Evolutionary conservation across 1,140 invertebrate species (phyloP).

Genomic region (Acromyrmex echinatior): DNA sequence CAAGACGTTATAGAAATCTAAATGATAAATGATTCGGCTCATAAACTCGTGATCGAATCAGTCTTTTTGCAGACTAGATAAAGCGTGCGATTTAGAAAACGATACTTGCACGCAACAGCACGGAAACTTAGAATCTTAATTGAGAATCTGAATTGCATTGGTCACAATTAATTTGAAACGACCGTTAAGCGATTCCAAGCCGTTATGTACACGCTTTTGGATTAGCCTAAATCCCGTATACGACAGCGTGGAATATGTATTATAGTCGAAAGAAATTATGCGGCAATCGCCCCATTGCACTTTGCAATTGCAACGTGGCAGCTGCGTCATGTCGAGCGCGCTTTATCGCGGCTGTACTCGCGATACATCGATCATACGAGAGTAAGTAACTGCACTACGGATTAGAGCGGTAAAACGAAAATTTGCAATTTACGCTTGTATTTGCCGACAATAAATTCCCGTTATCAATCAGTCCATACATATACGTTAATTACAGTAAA

Average conservation of each 20-base stretch:
- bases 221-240: not conserved
- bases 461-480: not conserved
- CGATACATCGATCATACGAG: slow-evolving; percentile 15
- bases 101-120: not conserved
- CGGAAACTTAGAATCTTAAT: not conserved
- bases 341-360: slow-evolving; percentile 42
- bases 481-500: not conserved
- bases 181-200: not conserved
- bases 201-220: not conserved
- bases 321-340: slow-evolving; percentile 43
- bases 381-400: not conserved
- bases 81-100: not conserved
- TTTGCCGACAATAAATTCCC: not conserved
- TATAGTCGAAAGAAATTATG: slow-evolving; percentile 46
- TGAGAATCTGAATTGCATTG: not conserved
- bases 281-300: slow-evolving; percentile 31
- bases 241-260: not conserved
- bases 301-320: slow-evolving; percentile 59
- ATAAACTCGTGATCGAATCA: not conserved
- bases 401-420: not conserved
- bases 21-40: not conserved
- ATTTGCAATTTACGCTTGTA: not conserved
- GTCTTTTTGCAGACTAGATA: not conserved
- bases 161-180: not conserved
- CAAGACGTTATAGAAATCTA: not conserved